These are phyloP conservation scores for Pyrocephalus nanus DNA, from an alignment of 2,797 vertebrate genomes.

Conservation along the genomic window DNA sequence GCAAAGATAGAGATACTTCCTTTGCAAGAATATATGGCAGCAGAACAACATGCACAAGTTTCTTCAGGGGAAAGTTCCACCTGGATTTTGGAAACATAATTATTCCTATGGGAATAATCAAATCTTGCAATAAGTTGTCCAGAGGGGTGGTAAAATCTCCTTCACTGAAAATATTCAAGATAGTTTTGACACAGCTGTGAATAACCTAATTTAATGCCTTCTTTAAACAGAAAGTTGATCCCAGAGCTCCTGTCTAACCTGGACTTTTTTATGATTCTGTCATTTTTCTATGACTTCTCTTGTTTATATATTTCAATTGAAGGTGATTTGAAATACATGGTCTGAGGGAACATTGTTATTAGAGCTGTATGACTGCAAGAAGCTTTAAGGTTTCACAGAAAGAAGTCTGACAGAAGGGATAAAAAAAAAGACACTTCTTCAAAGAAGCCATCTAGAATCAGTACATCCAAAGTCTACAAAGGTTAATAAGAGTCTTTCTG, in stretches of 20 bases:
- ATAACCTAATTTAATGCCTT: neutral
- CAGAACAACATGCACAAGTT: neutral
- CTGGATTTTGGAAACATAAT: neutral
- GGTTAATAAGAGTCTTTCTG: neutral
- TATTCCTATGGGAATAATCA: neutral
- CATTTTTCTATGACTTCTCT: neutral
- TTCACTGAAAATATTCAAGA: neutral
- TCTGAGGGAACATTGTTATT: neutral
- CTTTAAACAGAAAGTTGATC: neutral
- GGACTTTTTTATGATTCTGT: neutral
- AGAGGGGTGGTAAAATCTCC: neutral
- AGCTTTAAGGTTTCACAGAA: neutral
- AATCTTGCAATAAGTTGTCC: neutral
- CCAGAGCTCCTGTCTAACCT: neutral
- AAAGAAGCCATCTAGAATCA: neutral
- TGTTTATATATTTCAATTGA: neutral
- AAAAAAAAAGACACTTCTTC: neutral
- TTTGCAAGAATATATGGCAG: neutral
- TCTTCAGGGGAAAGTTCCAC: neutral
- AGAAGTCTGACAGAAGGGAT: neutral
- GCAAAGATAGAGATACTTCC: neutral
- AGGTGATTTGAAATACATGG: neutral
- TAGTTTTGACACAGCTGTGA: neutral
- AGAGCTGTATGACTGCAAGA: neutral
- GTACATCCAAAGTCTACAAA: neutral